Percentiles rank a stretch among this genome's conserved stretches.
Conservation (phyloP, 2,888 invertebrate species). For the Rhorus exstirpatorius region DNA sequence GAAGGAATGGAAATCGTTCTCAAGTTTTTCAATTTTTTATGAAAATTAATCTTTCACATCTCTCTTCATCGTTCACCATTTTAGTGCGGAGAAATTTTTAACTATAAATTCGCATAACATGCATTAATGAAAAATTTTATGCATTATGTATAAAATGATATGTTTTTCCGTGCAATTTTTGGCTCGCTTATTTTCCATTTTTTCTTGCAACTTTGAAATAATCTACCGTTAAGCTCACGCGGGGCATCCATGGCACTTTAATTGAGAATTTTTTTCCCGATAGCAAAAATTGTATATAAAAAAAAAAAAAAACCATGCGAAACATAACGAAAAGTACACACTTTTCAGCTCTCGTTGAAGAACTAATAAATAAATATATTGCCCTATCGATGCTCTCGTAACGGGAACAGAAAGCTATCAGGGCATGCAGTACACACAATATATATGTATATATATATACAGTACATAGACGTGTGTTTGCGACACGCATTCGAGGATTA, state of each 20-base stretch:
- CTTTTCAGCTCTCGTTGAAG: not conserved
- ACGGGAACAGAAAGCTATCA: constrained; percentile 28
- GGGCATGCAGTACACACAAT: not conserved
- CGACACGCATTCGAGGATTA: constrained; percentile 59
- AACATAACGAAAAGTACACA: not conserved
- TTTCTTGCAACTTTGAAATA: not conserved
- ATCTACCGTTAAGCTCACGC: not conserved
- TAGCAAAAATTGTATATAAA: not conserved
- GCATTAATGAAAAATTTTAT: too few species aligned
- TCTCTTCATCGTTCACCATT: too few species aligned
- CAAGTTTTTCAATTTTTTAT: too few species aligned
- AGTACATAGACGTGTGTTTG: constrained; percentile 46
- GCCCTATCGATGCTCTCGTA: constrained; percentile 27
- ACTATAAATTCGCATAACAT: too few species aligned
- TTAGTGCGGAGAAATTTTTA: too few species aligned
- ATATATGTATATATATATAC: constrained; percentile 6
- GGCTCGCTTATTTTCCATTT: too few species aligned
- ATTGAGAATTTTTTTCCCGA: not conserved
- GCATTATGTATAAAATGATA: too few species aligned
- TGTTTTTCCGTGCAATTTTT: too few species aligned
- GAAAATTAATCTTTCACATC: too few species aligned
- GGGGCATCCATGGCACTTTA: not conserved
- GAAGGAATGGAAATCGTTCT: too few species aligned
- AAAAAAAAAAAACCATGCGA: not conserved
- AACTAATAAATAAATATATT: constrained; percentile 55